These are phyloP conservation scores for Mormyrus iriodes DNA, from an alignment of 2,113 vertebrate genomes.

Conservation along the genomic window DNA sequence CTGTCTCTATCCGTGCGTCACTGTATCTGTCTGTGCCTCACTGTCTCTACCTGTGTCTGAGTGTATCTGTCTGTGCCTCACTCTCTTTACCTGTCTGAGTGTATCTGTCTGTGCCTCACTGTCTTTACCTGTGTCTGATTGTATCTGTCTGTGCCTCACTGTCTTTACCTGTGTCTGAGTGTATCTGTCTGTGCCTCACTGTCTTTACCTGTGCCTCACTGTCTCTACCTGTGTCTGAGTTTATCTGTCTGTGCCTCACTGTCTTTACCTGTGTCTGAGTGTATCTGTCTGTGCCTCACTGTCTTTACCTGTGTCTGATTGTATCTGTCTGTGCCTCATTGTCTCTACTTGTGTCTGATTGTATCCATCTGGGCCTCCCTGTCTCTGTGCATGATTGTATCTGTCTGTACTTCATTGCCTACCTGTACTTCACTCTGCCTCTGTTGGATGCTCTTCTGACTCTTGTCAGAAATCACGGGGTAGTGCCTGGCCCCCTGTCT, in stretches of 20 bases:
- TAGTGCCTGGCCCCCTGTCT: background rate
- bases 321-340: background rate
- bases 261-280: background rate
- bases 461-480: background rate
- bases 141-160: background rate
- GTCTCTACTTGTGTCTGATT: background rate
- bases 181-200: background rate
- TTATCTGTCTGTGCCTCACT: background rate
- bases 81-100: background rate
- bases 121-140: background rate
- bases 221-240: background rate
- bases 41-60: background rate
- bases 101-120: constrained; percentile 7
- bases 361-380: background rate
- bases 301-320: background rate
- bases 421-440: background rate
- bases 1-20: background rate
- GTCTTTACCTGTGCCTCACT: background rate
- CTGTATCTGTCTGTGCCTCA: background rate
- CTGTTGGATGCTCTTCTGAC: background rate
- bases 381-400: background rate
- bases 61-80: background rate
- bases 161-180: background rate
- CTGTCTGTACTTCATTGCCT: background rate
- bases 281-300: background rate